Base-by-base conservation (phyloP, 1,140 invertebrate genomes). In the Drosophila azteca region DNA sequence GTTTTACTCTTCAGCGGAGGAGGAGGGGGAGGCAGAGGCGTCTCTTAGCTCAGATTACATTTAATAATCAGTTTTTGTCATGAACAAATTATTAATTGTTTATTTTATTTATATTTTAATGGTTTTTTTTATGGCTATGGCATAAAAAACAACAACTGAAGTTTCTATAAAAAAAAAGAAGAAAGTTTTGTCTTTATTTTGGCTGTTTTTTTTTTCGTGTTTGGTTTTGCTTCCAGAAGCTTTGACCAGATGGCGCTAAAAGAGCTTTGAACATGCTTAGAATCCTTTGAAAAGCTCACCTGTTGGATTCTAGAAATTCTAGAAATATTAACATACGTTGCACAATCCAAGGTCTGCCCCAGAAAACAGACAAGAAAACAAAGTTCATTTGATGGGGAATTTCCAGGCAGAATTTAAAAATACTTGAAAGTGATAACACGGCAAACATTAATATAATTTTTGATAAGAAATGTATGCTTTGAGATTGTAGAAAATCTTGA, bases 161-260 rank as follows among this genome's bases (percentile, higher is more conserved):
- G 51, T 70, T 69, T 70, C 67, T 69, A 70, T 50, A 69, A 69
- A 57, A n/a, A n/a, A 60, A 77, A 87, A 59, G 26, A 13, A 17
- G 26, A 46, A 66, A 63, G 13, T 31, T 35, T 46, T 13, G 67
- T 69, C 15, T 17, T 26, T 26, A 5, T 26, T 26, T 26, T 26
- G 24, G 3, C 3, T 15, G 22, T 49, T n/a, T 41, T 41, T 41
- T 5, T 11, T 9, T 8, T 3, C 13, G n/a, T 20, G 17, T 22
- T 22, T 2, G 50, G n/a, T 62, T 5, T 64, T 48, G 59, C 51
- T 69, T 60, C 26, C 43, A 15, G 24, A 65, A 76, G 79, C 60
- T 82, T 52, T 15, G 29, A 5, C 39, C 48, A 85, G 81, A 75
- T 69, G 81, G 82, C 81, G 81, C 52, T 53, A 11, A 26, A 39